A percentile compares a stretch with the other conserved stretches of the same genome.
Conservation (phyloP, 2,797 vertebrate species). For the Malacoraja senta region DNA sequence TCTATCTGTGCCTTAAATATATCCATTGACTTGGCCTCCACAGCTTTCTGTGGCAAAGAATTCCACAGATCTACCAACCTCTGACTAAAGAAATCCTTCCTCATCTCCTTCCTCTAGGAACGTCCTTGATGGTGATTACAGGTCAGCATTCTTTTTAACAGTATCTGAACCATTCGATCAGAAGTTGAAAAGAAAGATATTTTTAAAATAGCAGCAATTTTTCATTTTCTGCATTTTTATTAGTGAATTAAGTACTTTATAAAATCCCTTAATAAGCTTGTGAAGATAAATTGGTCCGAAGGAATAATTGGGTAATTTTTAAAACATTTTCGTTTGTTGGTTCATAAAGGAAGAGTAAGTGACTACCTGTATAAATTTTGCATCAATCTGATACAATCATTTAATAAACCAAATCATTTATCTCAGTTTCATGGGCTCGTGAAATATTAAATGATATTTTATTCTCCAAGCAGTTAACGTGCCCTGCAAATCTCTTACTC, state of each 20-base stretch:
- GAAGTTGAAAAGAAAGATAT: background rate
- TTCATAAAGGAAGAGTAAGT: background rate
- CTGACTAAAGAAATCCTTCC: no score
- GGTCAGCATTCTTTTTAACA: background rate
- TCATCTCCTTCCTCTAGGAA: no score
- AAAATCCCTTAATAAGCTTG: background rate
- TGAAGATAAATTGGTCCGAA: background rate
- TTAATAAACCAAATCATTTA: slow-evolving; percentile 29
- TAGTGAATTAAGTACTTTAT: background rate
- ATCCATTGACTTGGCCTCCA: no score
- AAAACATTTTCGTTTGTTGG: background rate
- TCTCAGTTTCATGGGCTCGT: background rate
- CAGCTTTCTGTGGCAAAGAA: no score
- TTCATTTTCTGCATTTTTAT: slow-evolving; percentile 6
- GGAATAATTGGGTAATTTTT: slow-evolving; percentile 25
- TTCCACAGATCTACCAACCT: no score
- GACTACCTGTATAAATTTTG: slow-evolving; percentile 15
- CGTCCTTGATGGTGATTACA: background rate
- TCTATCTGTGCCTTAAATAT: no score
- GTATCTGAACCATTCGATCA: background rate
- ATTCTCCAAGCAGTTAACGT: background rate
- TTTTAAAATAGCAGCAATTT: background rate
- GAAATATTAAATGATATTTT: slow-evolving; percentile 20
- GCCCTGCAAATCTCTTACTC: background rate
- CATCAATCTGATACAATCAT: background rate